Evolutionary conservation across 1,140 invertebrate species (phyloP).

Genomic region (Plodia interpunctella): DNA sequence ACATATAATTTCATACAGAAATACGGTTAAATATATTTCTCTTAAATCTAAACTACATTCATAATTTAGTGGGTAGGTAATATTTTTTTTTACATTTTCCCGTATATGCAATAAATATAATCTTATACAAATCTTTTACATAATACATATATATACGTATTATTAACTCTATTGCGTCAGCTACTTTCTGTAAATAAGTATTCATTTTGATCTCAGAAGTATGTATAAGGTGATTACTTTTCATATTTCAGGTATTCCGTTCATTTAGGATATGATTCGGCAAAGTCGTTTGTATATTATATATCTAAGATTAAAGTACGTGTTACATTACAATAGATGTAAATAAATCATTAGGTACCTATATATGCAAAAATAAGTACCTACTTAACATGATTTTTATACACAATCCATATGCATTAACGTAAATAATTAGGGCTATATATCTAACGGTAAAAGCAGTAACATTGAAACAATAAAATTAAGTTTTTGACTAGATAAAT

Average conservation of each 20-base stretch:
- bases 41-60: constrained; percentile 68
- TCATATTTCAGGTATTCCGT: constrained; percentile 66
- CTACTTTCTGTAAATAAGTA: constrained; percentile 70
- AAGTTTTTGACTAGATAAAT: constrained; percentile 29
- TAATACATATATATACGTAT: constrained; percentile 28
- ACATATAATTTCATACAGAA: constrained; percentile 77
- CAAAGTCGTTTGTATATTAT: constrained; percentile 23
- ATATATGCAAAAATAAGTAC: constrained; percentile 3
- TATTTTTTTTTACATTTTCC: constrained; percentile 71
- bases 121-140: constrained; percentile 63
- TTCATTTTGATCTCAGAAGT: constrained; percentile 33
- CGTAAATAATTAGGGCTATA: constrained; percentile 6
- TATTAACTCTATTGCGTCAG: constrained; percentile 46
- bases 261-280: constrained; percentile 63
- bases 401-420: not conserved
- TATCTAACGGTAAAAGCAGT: not conserved
- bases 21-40: constrained; percentile 75
- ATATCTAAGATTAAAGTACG: constrained; percentile 6
- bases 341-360: constrained; percentile 12
- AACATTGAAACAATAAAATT: not conserved
- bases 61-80: constrained; percentile 60
- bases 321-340: constrained; percentile 11
- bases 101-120: constrained; percentile 69
- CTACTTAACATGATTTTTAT: not conserved
- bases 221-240: constrained; percentile 43